Base-by-base conservation (phyloP, 2,113 vertebrate species). In the Phyllopteryx taeniolatus region DNA sequence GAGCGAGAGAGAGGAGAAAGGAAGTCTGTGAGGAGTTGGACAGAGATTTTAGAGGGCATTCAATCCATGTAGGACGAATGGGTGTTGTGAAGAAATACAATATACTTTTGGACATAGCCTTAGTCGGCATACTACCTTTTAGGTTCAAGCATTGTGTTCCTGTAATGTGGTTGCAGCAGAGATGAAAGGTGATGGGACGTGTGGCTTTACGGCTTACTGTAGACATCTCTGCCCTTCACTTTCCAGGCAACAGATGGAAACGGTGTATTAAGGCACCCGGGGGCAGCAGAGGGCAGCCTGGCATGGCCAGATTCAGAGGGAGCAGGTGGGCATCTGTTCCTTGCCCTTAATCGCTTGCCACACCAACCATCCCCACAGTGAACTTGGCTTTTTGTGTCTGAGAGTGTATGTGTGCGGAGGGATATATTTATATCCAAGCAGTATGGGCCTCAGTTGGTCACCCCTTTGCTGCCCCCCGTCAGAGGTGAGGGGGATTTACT, bases 311-410 rank as follows among this genome's bases (percentile, higher is more conserved):
- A 91, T 91, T 91, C 88, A 90, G 87, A 78, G 81, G 86, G 91
- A 92, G 90, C 92, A 93, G 90, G 92, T 91, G 92, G 91, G 92
- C 92, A 94, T 92, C 92, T 92, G 92, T 89, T 93, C 90, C 77
- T 53, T 89, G 92, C 89, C 89, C 89, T 90, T 92, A 91, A 92
- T 92, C 87, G 83, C 85, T 90, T 83, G 81, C 87, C 84, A 78
- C 80, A 85, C 88, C 84, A 82, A 77, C 85, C 85, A 83, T 89
- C 87, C 90, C 91, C 74, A 82, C 79, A 75, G 90, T 78, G 90
- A 85, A 83, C 83, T 79, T 87, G 87, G 86, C 86, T 86, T 71
- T 76, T 76, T 83, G 77, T 75, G 73, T 69, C 63, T 39, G 70
- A 72, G 66, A 42, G 42, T 79, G 77, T 76, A 81, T 11, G 71